Evolutionary conservation across 2,888 invertebrate species (phyloP).

Genomic region (Tromatobia lineatoria): DNA sequence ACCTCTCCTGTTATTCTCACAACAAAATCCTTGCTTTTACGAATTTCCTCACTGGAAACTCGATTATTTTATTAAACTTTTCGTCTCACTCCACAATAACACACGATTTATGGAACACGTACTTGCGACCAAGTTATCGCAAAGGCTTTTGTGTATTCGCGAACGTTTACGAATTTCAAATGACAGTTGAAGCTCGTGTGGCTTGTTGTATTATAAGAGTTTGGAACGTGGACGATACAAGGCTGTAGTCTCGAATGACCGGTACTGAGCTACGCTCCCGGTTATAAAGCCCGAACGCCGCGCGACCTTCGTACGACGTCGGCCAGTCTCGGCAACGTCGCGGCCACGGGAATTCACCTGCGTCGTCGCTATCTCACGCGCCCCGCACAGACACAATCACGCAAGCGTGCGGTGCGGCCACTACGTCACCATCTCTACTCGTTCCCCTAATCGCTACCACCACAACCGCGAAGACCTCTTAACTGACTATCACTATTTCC

Average conservation of each 20-base stretch:
- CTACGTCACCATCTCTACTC: background rate
- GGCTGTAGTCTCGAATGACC: conserved; percentile 63
- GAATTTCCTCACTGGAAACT: background rate
- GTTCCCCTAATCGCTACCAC: no score
- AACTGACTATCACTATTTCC: background rate
- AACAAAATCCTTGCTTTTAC: background rate
- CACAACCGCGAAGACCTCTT: background rate
- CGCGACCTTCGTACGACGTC: conserved; percentile 61
- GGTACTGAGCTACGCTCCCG: conserved; percentile 13
- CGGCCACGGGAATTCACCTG: conserved; percentile 37
- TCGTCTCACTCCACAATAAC: conserved; percentile 44
- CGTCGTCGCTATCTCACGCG: conserved; percentile 11
- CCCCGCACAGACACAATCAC: background rate
- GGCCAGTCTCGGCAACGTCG: conserved; percentile 55
- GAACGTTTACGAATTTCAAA: background rate
- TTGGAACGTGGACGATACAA: conserved; percentile 52
- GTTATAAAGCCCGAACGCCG: conserved; percentile 54
- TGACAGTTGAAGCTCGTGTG: background rate
- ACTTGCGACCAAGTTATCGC: background rate
- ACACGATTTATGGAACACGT: conserved; percentile 31
- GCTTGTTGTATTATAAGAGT: background rate
- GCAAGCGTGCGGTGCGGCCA: background rate
- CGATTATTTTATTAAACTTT: background rate
- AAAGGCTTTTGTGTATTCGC: background rate
- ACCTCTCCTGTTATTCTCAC: background rate